Base-by-base conservation (phyloP, 2,888 invertebrate genomes). In the Phortica magna region DNA sequence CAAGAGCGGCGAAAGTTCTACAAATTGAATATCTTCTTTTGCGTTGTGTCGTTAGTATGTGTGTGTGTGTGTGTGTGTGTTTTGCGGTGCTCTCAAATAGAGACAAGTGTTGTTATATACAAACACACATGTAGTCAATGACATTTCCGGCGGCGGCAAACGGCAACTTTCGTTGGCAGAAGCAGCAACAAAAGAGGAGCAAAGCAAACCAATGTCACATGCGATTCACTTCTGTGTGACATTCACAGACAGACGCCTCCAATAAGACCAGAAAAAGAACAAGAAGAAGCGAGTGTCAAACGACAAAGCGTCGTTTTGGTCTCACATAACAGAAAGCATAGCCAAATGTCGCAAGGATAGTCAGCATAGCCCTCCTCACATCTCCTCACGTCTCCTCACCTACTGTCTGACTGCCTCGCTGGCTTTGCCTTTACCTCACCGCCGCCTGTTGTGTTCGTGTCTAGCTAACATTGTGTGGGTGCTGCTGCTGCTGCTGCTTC, bases 401-500 rank as follows among this genome's bases (percentile, higher is more conserved):
- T 4, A 22, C 22, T 71, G 31, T 55, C 41, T n/a, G 10, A 39
- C 41, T n/a, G 72, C 42, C 71, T 53, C 53, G 0, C 31, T 17
- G n/a, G n/a, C n/a, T 19, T 59, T 59, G 61, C 19, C 61, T 61
- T 7, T 61, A 19, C 61, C 10, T 7, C 7, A 22, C 4, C 19
- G 10, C 61, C 61, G 61, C 22, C 61, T 61, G 61, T 17, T 7
- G 55, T 17, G 31, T 14, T 48, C 17, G 22, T 61, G 61, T 61
- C 61, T 61, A 19, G 22, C 42, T 39, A 67, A 67, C 78, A 82
- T 81, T 87, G 83, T 73, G 73, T 78, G 72, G 83, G 83, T 81
- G 81, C 17, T 9, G 19, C 5, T 59, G 17, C 7, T 59, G 31
- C 22, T 17, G 82, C 70, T 79, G 77, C 76, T 81, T 79, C 31